Percentiles rank a stretch among this genome's conserved stretches.
These are phyloP conservation scores for Amphipoea lucens DNA, from an alignment of 2,888 invertebrate species.

Conservation along the genomic window DNA sequence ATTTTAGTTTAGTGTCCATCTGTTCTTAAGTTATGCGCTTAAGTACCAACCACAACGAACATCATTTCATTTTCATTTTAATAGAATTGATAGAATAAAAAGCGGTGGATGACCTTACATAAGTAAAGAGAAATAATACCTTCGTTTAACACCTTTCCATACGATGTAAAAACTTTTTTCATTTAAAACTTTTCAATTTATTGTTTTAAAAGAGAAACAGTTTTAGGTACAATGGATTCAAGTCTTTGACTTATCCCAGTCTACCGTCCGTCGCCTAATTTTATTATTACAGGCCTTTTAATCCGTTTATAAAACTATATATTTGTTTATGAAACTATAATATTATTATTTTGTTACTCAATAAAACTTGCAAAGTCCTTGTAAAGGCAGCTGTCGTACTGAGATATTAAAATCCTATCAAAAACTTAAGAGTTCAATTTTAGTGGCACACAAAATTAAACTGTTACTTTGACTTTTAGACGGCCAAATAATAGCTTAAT, in stretches of 20 bases:
- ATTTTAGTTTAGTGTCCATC: no score
- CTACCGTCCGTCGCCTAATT: neutral
- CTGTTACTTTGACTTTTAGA: constrained; percentile 32
- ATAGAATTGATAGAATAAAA: neutral
- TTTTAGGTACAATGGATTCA: constrained; percentile 15
- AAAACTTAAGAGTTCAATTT: constrained; percentile 31
- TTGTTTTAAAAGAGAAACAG: constrained; percentile 17
- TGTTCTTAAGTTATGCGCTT: no score
- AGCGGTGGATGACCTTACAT: neutral
- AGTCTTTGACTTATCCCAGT: constrained; percentile 20
- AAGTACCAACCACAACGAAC: no score
- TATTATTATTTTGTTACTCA: constrained; percentile 15
- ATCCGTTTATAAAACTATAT: constrained; percentile 41
- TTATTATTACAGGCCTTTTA: constrained; percentile 27
- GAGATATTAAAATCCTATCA: constrained; percentile 45
- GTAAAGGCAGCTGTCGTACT: constrained; percentile 29
- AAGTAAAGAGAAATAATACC: neutral
- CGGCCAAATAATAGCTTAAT: constrained; percentile 29
- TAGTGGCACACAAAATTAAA: constrained; percentile 38
- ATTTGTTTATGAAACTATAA: constrained; percentile 37
- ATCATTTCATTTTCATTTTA: no score
- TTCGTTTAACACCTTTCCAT: neutral
- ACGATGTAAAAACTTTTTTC: constrained; percentile 18
- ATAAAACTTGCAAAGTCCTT: constrained; percentile 44
- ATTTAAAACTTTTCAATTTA: constrained; percentile 16